A percentile compares a stretch with the other conserved stretches of the same genome.
These are phyloP conservation scores for Epinephelus moara DNA, from an alignment of 2,113 vertebrate genomes.

Conservation along the genomic window DNA sequence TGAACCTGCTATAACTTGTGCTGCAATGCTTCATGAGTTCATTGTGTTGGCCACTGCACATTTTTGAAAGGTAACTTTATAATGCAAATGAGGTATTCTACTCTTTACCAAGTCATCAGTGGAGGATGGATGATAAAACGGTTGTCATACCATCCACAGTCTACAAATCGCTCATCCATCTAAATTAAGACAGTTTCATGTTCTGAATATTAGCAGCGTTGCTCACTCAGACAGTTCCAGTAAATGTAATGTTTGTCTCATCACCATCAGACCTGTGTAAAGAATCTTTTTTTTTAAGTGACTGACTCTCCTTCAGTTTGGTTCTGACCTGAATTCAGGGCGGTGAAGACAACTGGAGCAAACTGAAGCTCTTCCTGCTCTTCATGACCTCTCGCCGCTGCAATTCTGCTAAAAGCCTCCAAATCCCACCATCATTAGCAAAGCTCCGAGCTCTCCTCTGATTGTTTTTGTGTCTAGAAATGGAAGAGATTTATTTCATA, in stretches of 20 bases:
- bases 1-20: no score
- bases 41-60: no score
- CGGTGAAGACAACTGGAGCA: constrained; percentile 44
- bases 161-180: no score
- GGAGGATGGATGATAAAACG: no score
- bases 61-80: no score
- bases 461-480: constrained; percentile 50
- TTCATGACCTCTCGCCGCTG: not conserved
- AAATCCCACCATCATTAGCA: constrained; percentile 61
- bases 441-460: constrained; percentile 55
- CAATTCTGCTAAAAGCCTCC: constrained; percentile 70
- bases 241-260: not conserved
- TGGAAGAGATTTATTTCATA: constrained; percentile 32
- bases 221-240: not conserved
- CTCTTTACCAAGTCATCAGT: no score
- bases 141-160: no score
- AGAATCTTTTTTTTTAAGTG: no score
- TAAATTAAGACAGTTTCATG: no score
- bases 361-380: constrained; percentile 55
- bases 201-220: no score
- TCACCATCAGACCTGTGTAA: not conserved
- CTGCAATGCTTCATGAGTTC: no score
- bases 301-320: not conserved
- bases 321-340: constrained; percentile 22
- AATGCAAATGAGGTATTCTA: no score